phyloP scores from a whole-genome alignment of 2,888 invertebrate genomes.

The Eupithecia subfuscata region DNA sequence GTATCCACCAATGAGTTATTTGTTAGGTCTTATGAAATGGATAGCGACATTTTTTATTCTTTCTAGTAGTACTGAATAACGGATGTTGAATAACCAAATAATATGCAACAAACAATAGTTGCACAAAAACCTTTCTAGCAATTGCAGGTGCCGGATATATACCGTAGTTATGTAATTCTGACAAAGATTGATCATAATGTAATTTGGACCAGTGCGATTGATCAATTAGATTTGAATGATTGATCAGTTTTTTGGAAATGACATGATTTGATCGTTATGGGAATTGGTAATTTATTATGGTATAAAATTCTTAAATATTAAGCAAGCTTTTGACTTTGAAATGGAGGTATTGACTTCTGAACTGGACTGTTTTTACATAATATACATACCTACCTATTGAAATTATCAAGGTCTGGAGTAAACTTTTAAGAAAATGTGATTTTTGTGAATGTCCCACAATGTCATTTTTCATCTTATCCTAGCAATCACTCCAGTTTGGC shows the following conservation, averaged over 20 bases:
- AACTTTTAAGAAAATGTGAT: not conserved
- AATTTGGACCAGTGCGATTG: conserved; percentile 24
- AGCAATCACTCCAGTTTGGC: not conserved
- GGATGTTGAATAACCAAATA: conserved; percentile 24
- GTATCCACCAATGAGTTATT: not conserved
- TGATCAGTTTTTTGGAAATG: conserved; percentile 38
- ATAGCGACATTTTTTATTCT: not conserved
- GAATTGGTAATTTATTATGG: conserved; percentile 36
- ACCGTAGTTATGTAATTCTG: conserved; percentile 36
- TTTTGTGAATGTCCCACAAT: no score
- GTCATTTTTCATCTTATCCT: not conserved
- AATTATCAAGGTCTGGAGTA: not conserved
- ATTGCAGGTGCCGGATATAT: conserved; percentile 41
- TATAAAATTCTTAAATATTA: not conserved
- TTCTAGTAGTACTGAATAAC: not conserved
- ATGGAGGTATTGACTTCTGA: not conserved
- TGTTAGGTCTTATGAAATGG: not conserved
- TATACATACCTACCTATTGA: not conserved
- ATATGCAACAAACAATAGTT: conserved; percentile 26
- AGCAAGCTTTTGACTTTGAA: not conserved
- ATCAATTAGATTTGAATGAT: conserved; percentile 43
- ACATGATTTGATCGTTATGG: conserved; percentile 36
- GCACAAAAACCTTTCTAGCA: conserved; percentile 27
- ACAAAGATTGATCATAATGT: conserved; percentile 17
- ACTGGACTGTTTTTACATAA: not conserved